phyloP scores from a whole-genome alignment of 2,113 vertebrate genomes.

The Platichthys flesus region DNA sequence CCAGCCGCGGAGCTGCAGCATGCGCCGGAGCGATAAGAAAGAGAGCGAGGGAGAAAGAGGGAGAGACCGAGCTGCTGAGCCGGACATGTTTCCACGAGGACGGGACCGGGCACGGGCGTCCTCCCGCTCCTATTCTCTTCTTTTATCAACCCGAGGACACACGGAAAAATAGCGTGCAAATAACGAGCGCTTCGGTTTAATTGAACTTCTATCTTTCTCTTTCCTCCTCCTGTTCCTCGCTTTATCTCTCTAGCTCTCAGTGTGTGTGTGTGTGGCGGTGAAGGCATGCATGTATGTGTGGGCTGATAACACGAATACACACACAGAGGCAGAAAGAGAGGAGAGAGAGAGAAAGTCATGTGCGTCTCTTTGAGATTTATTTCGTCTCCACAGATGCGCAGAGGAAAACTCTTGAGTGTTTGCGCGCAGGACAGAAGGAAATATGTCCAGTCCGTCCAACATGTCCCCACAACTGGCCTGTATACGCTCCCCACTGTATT shows the following conservation, averaged over 20 bases:
- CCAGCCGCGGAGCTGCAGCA: constrained; percentile 25
- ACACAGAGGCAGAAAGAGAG: not conserved
- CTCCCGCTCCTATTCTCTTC: not conserved
- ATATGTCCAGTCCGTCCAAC: not conserved
- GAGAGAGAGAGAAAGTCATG: not conserved
- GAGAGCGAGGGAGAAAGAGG: constrained; percentile 15
- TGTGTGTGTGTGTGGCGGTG: constrained; percentile 11
- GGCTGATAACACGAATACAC: constrained; percentile 59
- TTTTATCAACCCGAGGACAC: constrained; percentile 41
- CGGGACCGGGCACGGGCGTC: not conserved
- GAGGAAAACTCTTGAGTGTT: not conserved
- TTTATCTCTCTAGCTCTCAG: constrained; percentile 5
- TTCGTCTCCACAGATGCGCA: not conserved
- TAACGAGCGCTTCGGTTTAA: constrained; percentile 52
- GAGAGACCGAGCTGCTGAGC: constrained; percentile 26
- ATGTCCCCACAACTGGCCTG: not conserved
- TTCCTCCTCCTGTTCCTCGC: not conserved
- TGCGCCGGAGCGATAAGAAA: constrained; percentile 58
- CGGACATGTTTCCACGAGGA: constrained; percentile 56
- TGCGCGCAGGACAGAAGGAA: not conserved
- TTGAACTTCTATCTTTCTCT: constrained; percentile 50
- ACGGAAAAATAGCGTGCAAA: constrained; percentile 64
- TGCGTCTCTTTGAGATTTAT: constrained; percentile 27
- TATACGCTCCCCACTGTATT: not conserved
- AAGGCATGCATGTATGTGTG: constrained; percentile 56